These are phyloP conservation scores for Nomada lathburiana DNA, from an alignment of 2,888 invertebrate species.

Conservation along the genomic window DNA sequence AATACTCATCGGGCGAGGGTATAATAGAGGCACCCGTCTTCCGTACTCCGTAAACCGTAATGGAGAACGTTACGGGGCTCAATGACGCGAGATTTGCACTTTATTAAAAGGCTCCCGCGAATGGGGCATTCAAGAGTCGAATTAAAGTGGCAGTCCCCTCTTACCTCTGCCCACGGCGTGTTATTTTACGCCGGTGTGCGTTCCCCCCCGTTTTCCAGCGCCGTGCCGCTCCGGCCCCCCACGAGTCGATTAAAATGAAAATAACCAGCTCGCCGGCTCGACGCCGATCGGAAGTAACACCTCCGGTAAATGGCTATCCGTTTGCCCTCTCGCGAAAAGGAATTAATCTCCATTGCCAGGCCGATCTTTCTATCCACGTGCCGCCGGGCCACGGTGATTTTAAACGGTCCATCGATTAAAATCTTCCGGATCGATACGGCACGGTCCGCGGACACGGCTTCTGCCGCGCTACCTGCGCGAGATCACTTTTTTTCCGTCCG, in stretches of 20 bases:
- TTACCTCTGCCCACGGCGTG: constrained; percentile 2
- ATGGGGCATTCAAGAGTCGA: constrained; percentile 43
- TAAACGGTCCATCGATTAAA: constrained; percentile 51
- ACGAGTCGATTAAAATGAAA: constrained; percentile 51
- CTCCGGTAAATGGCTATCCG: constrained; percentile 39
- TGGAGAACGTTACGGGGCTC: constrained; percentile 62
- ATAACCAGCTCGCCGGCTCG: constrained; percentile 32
- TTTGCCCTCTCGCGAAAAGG: constrained; percentile 43
- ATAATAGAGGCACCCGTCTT: constrained; percentile 29
- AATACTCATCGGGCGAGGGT: constrained; percentile 22
- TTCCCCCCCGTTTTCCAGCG: background rate
- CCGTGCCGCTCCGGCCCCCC: background rate
- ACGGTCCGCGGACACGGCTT: background rate
- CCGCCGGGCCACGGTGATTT: constrained; percentile 25
- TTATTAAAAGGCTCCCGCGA: constrained; percentile 66
- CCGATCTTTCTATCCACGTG: background rate
- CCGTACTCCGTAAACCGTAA: constrained; percentile 44
- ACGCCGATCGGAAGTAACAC: constrained; percentile 27
- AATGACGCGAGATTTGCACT: constrained; percentile 68
- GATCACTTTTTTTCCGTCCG: constrained; percentile 21
- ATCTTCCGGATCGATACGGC: constrained; percentile 33
- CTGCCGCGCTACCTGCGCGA: background rate
- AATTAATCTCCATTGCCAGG: constrained; percentile 46
- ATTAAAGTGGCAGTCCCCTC: constrained; percentile 49
- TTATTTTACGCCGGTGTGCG: constrained; percentile 23